Evolutionary conservation across 2,888 invertebrate genomes (phyloP).

Genomic region (Agonopterix subpropinquella): DNA sequence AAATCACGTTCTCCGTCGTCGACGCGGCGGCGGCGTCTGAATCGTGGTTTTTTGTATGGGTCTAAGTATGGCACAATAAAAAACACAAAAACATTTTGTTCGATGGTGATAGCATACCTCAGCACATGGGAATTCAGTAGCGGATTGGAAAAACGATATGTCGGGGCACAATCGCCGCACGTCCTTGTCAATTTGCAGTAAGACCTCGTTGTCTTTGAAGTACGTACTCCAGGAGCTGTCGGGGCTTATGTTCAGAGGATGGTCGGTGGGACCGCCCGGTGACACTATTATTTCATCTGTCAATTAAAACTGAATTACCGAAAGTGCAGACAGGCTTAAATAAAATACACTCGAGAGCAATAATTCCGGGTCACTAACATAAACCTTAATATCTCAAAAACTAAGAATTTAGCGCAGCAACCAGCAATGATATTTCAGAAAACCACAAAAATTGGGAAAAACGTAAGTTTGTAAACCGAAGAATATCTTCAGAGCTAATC

Average conservation of each 20-base stretch:
- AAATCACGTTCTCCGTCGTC: too few species aligned
- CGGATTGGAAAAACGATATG: constrained; percentile 96
- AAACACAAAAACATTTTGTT: too few species aligned
- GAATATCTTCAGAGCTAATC: too few species aligned
- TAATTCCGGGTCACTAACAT: neutral
- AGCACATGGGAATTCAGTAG: constrained; percentile 92
- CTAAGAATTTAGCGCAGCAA: too few species aligned
- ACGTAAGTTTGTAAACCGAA: too few species aligned
- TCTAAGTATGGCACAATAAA: too few species aligned
- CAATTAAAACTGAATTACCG: constrained; percentile 17
- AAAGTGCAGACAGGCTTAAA: neutral
- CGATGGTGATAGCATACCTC: constrained; percentile 56
- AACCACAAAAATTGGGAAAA: too few species aligned
- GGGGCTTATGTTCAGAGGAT: constrained; percentile 96
- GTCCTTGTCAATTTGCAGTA: constrained; percentile 98
- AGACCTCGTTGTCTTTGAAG: constrained; percentile 98
- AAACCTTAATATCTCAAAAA: too few species aligned
- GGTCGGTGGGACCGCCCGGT: constrained; percentile 86
- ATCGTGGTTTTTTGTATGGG: too few species aligned
- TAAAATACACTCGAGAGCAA: neutral
- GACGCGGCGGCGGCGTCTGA: too few species aligned
- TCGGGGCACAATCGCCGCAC: constrained; percentile 96
- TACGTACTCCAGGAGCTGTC: constrained; percentile 97
- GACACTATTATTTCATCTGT: constrained; percentile 91
- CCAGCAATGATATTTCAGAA: too few species aligned